Conservation (phyloP, 2,888 invertebrate species). For the Pandemis heparana region DNA sequence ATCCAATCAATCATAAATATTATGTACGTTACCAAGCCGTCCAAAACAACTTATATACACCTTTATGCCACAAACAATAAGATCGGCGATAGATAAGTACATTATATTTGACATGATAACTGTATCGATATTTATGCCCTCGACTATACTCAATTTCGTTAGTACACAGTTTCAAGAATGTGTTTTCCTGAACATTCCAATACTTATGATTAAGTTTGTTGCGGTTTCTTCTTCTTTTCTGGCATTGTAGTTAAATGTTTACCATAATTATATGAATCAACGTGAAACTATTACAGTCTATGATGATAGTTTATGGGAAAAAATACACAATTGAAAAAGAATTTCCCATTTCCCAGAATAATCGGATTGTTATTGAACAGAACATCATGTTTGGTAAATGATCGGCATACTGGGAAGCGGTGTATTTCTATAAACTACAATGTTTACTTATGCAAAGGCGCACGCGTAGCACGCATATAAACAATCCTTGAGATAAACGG, state of each 20-base stretch:
- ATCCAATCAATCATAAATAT: too few species aligned
- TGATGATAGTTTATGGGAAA: slow-evolving; percentile 19
- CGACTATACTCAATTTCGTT: background rate
- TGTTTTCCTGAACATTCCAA: background rate
- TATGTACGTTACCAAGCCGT: too few species aligned
- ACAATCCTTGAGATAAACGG: slow-evolving; percentile 48
- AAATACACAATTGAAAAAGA: slow-evolving; percentile 37
- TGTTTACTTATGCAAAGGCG: slow-evolving; percentile 55
- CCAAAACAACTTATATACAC: too few species aligned
- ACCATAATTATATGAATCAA: background rate
- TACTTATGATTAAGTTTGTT: background rate
- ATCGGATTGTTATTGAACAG: slow-evolving; percentile 18
- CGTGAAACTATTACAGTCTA: background rate
- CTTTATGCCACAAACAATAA: too few species aligned
- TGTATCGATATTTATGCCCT: too few species aligned
- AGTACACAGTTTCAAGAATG: background rate
- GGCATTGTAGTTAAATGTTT: background rate
- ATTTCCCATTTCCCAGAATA: background rate
- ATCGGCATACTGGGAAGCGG: slow-evolving; percentile 38
- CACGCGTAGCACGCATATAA: slow-evolving; percentile 46
- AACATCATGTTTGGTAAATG: slow-evolving; percentile 27
- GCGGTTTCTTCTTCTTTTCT: background rate
- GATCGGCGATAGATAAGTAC: too few species aligned
- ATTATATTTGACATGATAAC: too few species aligned
- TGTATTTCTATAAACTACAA: slow-evolving; percentile 52